Evolutionary conservation across 2,113 vertebrate species (phyloP), one percentile per base, ranked within the genome.

Genomic region (Crypturellus undulatus): DNA sequence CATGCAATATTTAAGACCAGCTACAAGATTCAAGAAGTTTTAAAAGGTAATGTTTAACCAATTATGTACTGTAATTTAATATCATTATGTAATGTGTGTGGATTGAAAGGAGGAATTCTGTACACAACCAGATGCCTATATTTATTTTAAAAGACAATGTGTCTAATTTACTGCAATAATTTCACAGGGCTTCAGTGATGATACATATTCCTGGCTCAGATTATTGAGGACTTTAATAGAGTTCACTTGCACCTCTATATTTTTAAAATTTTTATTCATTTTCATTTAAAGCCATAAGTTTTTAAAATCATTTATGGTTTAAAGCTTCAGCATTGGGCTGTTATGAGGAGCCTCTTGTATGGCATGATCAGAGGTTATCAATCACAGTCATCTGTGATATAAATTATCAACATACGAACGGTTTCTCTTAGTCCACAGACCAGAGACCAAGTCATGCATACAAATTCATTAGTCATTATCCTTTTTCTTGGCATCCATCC

Each of bases 1-100:
- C 64, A 92, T 47, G 60, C 58, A 91, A 56, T 89, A 90, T 90
- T 91, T 92, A 84, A 84, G 70, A 93, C 49, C 4, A 4, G 70
- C 68, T 79, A 68, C 24, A 80, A 71, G 73, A 70, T 72, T 90
- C 20, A 83, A 82, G 79, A 89, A 34, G 67, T 75, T 67, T 86
- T 79, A 79, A 17, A 81, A 32, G 63, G 28, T 52, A 75, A 54
- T 63, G 60, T 87, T 93, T 93, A 94, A 93, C 49, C 42, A 75
- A 34, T 75, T 84, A 67, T 10, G 7, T 24, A 24, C 26, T 28
- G 43, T 43, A 49, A 80, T 81, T 90, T 87, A 75, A 76, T 83
- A 91, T 32, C 0, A 8, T 68, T 89, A 73, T 59, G 30, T 77
- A 82, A 80, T 42, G 17, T 4, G 11, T 38, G 42, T 79, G 65